Evolutionary conservation across 2,113 vertebrate genomes (phyloP).

Genomic region (Cariama cristata): DNA sequence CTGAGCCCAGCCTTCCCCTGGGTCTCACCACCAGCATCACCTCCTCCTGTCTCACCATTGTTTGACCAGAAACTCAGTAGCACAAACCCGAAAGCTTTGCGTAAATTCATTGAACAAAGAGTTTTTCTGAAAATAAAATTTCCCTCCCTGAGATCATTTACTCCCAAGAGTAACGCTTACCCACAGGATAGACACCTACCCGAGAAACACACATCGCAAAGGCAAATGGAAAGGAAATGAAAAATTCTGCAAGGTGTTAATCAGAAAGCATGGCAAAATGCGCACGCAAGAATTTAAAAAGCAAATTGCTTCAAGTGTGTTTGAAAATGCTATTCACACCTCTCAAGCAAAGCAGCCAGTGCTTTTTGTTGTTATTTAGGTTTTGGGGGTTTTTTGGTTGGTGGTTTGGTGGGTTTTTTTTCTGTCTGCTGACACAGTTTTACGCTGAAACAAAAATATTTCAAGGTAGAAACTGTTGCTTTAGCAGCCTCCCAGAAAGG

Average conservation of each 20-base stretch:
- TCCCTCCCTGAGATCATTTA: background rate
- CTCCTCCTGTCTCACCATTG: rapidly evolving
- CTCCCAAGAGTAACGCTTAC: rapidly evolving
- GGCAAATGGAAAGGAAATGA: rapidly evolving
- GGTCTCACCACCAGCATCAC: background rate
- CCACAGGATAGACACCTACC: background rate
- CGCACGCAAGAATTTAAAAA: background rate
- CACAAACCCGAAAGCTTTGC: background rate
- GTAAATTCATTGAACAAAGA: background rate
- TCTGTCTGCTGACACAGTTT: background rate
- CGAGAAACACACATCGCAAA: rapidly evolving
- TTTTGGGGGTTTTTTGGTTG: background rate
- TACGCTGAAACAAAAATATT: background rate
- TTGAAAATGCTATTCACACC: slow-evolving; percentile 5
- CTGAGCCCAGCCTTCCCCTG: background rate
- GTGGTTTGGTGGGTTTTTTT: background rate
- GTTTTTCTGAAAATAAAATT: background rate
- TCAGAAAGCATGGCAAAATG: background rate
- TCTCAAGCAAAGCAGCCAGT: background rate
- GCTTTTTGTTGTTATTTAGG: background rate
- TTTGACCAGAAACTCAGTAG: background rate
- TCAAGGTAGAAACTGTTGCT: background rate
- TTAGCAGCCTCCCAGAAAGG: background rate
- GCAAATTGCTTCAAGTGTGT: background rate
- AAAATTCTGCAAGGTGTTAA: background rate